Evolutionary conservation across 2,888 invertebrate species (phyloP).

Genomic region (Eumacrocentrus americanus): DNA sequence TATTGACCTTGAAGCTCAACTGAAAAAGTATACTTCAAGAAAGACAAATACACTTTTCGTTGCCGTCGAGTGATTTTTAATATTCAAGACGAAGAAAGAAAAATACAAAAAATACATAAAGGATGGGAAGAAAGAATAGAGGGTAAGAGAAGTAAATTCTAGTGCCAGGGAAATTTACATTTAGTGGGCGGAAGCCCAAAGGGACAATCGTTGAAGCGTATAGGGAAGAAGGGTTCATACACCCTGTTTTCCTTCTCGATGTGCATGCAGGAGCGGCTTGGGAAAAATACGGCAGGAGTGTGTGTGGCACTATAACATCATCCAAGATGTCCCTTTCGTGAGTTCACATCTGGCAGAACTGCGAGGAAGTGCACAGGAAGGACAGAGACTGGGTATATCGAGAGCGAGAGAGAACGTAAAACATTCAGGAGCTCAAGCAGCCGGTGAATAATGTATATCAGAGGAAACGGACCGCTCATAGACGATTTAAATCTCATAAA

Average conservation of each 20-base stretch:
- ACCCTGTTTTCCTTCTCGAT: background rate
- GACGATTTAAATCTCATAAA: constrained; percentile 60
- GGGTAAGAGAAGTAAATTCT: constrained; percentile 2
- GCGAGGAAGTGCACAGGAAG: constrained; percentile 21
- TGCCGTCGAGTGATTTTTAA: background rate
- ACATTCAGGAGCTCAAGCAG: constrained; percentile 51
- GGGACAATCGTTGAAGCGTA: constrained; percentile 31
- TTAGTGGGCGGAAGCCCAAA: constrained; percentile 36
- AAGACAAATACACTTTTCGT: background rate
- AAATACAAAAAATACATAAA: constrained; percentile 6
- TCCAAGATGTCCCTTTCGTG: constrained; percentile 12
- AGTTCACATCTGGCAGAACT: constrained; percentile 23
- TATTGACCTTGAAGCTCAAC: too few relatives aligned
- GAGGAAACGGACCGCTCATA: constrained; percentile 59
- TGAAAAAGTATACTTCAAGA: constrained; percentile 6
- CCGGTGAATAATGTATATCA: constrained; percentile 58
- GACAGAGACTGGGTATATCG: constrained; percentile 22
- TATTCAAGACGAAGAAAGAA: background rate
- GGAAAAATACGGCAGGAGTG: constrained; percentile 15
- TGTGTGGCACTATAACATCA: too few relatives aligned
- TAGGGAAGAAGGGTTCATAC: constrained; percentile 23
- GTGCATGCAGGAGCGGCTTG: constrained; percentile 7
- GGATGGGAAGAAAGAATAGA: constrained; percentile 22
- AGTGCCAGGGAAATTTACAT: constrained; percentile 51
- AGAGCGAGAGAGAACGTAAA: constrained; percentile 42